These are phyloP conservation scores for Scophthalmus maximus DNA, from an alignment of 2,113 vertebrate genomes.

Conservation along the genomic window DNA sequence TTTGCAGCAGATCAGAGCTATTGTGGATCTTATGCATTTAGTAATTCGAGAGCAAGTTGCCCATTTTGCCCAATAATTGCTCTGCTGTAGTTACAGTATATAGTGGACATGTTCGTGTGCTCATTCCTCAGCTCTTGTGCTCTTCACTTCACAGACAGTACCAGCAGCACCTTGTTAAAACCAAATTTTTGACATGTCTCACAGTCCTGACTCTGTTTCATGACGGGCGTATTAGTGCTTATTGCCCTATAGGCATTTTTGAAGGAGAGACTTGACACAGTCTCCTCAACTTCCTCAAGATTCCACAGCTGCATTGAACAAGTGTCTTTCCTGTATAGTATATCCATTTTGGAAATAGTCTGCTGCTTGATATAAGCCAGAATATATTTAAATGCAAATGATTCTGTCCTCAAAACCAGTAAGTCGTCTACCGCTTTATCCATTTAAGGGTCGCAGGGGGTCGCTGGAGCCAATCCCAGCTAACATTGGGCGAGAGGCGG, in stretches of 20 bases:
- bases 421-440: no score
- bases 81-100: conserved; percentile 3
- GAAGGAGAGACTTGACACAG: conserved; percentile 29
- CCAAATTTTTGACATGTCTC: conserved; percentile 28
- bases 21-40: no score
- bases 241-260: conserved; percentile 49
- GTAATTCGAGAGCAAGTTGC: background rate
- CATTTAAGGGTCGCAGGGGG: no score
- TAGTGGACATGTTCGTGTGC: background rate
- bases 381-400: background rate
- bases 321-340: background rate
- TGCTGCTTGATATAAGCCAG: background rate
- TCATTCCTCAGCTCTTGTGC: conserved; percentile 17
- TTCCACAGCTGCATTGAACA: conserved; percentile 6
- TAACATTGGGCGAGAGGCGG: no score
- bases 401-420: background rate
- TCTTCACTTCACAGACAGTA: conserved; percentile 27
- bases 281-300: conserved; percentile 1
- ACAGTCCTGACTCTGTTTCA: conserved; percentile 39
- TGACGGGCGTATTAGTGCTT: conserved; percentile 36
- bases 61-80: conserved; percentile 13
- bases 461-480: no score
- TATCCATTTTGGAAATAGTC: background rate
- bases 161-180: conserved; percentile 50
- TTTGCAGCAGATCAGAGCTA: background rate